These are phyloP conservation scores for Polydesmus complanatus DNA, from an alignment of 2,888 invertebrate genomes.

Conservation along the genomic window DNA sequence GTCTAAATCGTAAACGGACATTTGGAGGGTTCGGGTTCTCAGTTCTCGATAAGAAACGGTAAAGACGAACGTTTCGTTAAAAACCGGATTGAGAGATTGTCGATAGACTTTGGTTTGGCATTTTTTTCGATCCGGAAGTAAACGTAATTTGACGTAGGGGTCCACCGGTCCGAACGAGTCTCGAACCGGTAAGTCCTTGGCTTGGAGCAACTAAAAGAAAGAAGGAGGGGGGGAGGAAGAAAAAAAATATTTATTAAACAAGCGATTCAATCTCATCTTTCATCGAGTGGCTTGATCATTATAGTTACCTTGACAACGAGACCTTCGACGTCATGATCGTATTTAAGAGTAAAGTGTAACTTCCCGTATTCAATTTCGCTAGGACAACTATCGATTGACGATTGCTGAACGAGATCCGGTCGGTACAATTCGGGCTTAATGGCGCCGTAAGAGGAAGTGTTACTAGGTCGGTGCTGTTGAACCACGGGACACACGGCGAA, in stretches of 20 bases:
- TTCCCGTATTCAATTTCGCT: constrained; percentile 62
- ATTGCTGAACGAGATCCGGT: constrained; percentile 55
- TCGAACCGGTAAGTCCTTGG: constrained; percentile 63
- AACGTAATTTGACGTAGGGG: constrained; percentile 72
- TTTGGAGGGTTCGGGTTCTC: constrained; percentile 59
- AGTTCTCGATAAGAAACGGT: constrained; percentile 64
- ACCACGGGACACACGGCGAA: constrained; percentile 64
- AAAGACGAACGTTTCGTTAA: constrained; percentile 72
- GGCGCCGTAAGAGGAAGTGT: constrained; percentile 46
- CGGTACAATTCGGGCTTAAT: constrained; percentile 66
- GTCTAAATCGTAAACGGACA: constrained; percentile 78
- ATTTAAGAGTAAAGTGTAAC: constrained; percentile 63
- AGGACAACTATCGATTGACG: constrained; percentile 52
- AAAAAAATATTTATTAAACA: not conserved
- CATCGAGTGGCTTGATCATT: too few species aligned
- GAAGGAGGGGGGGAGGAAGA: not conserved
- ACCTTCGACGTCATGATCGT: constrained; percentile 65
- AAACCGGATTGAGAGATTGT: constrained; percentile 64
- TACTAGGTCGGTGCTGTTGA: constrained; percentile 30
- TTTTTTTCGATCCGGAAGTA: constrained; percentile 70
- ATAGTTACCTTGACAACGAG: constrained; percentile 57
- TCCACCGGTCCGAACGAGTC: constrained; percentile 73
- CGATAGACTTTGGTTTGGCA: constrained; percentile 63
- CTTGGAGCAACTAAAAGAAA: constrained; percentile 47
- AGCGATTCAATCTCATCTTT: too few species aligned